Percentiles rank a stretch among this genome's conserved stretches.
phyloP scores from a whole-genome alignment of 30 jellyfish, hydroid and myxozoan species.

The Chrysaora quinquecirrha region DNA sequence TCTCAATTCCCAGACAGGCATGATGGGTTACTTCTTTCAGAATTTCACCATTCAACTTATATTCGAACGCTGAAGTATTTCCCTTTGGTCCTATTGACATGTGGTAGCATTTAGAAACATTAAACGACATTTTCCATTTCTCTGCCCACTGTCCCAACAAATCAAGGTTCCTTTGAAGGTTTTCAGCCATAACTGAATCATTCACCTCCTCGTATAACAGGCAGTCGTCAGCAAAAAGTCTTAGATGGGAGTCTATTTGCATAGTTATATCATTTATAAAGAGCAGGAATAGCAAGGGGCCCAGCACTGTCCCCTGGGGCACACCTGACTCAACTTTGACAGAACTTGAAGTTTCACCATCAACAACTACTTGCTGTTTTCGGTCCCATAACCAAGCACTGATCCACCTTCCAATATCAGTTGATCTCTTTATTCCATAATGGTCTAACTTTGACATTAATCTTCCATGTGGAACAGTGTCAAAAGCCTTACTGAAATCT shows the following conservation, averaged over 20 bases:
- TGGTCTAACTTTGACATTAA: conserved; percentile 51
- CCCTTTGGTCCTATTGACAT: conserved; percentile 68
- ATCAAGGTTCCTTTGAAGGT: conserved; percentile 15
- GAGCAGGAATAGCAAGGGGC: conserved; percentile 59
- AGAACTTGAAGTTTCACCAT: conserved; percentile 54
- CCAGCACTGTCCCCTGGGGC: conserved; percentile 63
- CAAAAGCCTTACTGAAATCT: conserved; percentile 68
- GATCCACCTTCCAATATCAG: conserved; percentile 63
- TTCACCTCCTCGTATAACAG: conserved; percentile 51
- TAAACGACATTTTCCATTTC: conserved; percentile 64
- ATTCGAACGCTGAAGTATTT: conserved; percentile 54
- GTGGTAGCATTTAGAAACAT: conserved; percentile 66
- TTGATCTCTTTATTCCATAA: conserved; percentile 51
- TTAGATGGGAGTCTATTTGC: conserved; percentile 36
- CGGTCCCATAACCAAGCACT: conserved; percentile 65
- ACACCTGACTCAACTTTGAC: conserved; percentile 66
- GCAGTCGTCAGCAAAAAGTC: conserved; percentile 57
- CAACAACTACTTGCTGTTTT: conserved; percentile 67
- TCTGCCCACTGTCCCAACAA: conserved; percentile 66
- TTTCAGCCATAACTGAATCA: conserved; percentile 62
- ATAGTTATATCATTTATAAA: conserved; percentile 47
- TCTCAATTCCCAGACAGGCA: conserved; percentile 57
- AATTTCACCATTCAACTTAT: conserved; percentile 64
- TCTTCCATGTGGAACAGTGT: conserved; percentile 54
- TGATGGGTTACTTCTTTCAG: conserved; percentile 64